A percentile compares a stretch with the other conserved stretches of the same genome.
These are phyloP conservation scores for Dryomyza anilis DNA, from an alignment of 2,888 invertebrate genomes.

Conservation along the genomic window DNA sequence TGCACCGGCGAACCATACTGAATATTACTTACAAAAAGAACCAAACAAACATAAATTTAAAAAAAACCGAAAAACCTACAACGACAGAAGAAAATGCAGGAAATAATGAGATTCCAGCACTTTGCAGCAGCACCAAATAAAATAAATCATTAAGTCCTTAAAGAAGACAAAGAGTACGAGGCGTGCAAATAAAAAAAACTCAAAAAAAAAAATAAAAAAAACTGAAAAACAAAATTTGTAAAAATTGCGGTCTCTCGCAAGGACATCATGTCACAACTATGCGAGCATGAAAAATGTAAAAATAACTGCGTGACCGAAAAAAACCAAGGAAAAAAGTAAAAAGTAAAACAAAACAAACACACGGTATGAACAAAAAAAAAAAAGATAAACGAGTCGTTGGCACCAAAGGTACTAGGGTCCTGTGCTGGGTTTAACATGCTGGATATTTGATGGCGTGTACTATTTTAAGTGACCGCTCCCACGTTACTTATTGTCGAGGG, in stretches of 20 bases:
- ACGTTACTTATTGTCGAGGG: not conserved
- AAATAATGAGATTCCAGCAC: conserved; percentile 20
- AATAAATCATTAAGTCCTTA: conserved; percentile 25
- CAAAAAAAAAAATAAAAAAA: not conserved
- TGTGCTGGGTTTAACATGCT: too few relatives aligned
- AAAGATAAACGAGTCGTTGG: not conserved
- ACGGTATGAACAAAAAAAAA: not conserved
- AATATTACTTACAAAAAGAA: too few relatives aligned
- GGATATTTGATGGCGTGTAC: too few relatives aligned
- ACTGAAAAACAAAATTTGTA: not conserved
- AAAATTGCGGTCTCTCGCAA: conserved; percentile 9
- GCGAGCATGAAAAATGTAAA: conserved; percentile 20
- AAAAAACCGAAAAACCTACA: too few relatives aligned
- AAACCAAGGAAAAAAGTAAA: not conserved
- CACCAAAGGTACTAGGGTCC: too few relatives aligned
- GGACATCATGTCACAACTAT: conserved; percentile 14
- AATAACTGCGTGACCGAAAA: conserved; percentile 13
- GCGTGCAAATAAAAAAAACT: not conserved
- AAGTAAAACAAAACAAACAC: not conserved
- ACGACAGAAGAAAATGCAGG: not conserved
- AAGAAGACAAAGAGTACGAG: conserved; percentile 8
- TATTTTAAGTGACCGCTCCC: not conserved
- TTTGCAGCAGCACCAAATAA: conserved; percentile 12
- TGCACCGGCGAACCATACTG: conserved; percentile 8
- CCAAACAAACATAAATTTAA: too few relatives aligned